Base-by-base conservation (phyloP, 1,140 invertebrate species). In the Octopus sinensis region DNA sequence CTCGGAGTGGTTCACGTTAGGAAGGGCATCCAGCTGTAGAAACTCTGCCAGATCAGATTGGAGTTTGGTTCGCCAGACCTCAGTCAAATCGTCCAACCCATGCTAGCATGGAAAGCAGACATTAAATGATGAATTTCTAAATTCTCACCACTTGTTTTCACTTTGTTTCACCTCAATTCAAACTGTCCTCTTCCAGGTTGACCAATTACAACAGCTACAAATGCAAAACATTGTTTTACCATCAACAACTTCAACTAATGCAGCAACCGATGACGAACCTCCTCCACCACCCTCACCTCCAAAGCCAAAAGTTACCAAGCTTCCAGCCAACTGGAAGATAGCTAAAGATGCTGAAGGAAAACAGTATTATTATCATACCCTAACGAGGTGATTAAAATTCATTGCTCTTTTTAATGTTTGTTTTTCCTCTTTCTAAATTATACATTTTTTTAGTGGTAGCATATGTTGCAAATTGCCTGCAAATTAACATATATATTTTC, bases 291-390 rank as follows among this genome's bases (percentile, higher is more conserved):
- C 90, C 17, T 88, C 89, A 68, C 90, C 90, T 6, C 90, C 90
- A 43, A 88, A 88, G 78, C 85, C 88, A n/a, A 89, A 89, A 54
- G 90, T 92, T 0, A 90, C 93, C 0, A 94, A 94, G 86, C 88
- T 98, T 75, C 96, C 96, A 6, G 94, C 94, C 0, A 93, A 95
- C 87, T 98, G 97, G 96, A 95, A 95, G 86, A 95, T 93, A 86
- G 94, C 95, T 0, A 93, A 93, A 76, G 96, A 97, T 89, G 87
- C 92, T 30, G 93, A 95, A 75, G 96, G 96, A 4, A 92, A 96
- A 82, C 93, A 94, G 0, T 99, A 98, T 89, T 99, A 97, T 91
- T 98, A 97, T 90, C 96, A 98, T 89, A 91, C 94, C 0, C 94
- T 94, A 84, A 93, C 95, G 52, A 93, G 96, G 80, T 90, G 82